Conservation (phyloP, 2,888 invertebrate species). For the Melieria omissa region DNA sequence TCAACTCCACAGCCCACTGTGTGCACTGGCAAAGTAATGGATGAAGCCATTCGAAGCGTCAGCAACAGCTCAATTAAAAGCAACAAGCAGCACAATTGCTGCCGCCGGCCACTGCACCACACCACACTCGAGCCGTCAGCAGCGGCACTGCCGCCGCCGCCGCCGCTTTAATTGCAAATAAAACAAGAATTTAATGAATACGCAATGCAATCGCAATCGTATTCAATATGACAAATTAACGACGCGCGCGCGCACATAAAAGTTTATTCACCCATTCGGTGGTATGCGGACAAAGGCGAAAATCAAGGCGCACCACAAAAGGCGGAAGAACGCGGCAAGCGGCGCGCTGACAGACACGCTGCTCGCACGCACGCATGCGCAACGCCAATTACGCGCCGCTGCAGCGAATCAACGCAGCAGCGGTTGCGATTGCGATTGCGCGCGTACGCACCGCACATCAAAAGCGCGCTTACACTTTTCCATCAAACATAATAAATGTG, state of each 20-base stretch:
- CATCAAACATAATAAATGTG: constrained; percentile 31
- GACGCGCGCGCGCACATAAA: constrained; percentile 31
- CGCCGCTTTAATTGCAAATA: constrained; percentile 30
- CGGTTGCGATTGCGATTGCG: constrained; percentile 13
- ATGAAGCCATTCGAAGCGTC: constrained; percentile 14
- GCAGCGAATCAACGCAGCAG: neutral
- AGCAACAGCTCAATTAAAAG: too few species aligned
- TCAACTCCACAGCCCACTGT: too few species aligned
- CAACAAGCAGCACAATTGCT: constrained; percentile 3
- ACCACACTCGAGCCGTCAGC: constrained; percentile 12
- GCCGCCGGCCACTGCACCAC: constrained; percentile 5
- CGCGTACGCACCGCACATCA: constrained; percentile 21
- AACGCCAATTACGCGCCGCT: constrained; percentile 6
- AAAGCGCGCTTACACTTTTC: constrained; percentile 1
- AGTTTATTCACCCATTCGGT: constrained; percentile 30
- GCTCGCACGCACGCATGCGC: constrained; percentile 18
- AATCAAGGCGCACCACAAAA: neutral
- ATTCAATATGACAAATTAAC: constrained; percentile 44
- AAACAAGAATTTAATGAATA: constrained; percentile 26
- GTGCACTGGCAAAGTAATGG: neutral
- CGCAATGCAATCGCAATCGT: constrained; percentile 18
- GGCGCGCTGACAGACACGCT: constrained; percentile 10
- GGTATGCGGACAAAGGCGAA: constrained; percentile 1
- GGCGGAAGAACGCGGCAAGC: neutral
- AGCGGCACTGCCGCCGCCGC: constrained; percentile 21